Conservation (phyloP, 2,113 vertebrate species). For the Prochilodus magdalenae region DNA sequence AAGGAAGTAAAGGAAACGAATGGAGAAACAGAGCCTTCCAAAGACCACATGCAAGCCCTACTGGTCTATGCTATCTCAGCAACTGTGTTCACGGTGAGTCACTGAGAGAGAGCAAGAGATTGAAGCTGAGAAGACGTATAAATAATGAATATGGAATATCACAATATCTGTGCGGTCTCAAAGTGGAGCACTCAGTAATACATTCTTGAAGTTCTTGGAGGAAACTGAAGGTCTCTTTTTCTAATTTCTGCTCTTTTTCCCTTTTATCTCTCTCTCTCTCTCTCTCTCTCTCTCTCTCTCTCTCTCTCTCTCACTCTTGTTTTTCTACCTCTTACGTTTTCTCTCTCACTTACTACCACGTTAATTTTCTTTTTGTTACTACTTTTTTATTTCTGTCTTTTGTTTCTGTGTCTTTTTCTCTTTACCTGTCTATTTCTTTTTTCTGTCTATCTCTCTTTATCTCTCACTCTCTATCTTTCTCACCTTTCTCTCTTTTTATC, state of each 20-base stretch:
- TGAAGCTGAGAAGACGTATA: neutral
- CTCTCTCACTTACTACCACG: too few species aligned
- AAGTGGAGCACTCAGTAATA: neutral
- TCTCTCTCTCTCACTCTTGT: too few species aligned
- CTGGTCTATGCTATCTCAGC: slow-evolving; percentile 92
- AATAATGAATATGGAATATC: slow-evolving; percentile 1
- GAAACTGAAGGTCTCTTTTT: neutral
- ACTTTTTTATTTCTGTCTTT: neutral
- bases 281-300: neutral
- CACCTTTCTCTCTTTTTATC: neutral
- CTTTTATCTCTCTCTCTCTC: neutral
- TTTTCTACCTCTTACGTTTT: neutral
- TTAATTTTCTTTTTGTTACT: neutral
- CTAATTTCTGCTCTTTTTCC: neutral
- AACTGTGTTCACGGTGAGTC: slow-evolving; percentile 90
- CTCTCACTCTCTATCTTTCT: neutral
- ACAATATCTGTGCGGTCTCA: neutral
- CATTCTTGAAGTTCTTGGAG: neutral
- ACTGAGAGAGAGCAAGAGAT: neutral
- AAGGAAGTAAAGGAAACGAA: slow-evolving; percentile 78
- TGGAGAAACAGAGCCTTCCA: slow-evolving; percentile 78
- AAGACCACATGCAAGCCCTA: slow-evolving; percentile 87
- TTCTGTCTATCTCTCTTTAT: neutral
- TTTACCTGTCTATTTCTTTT: neutral
- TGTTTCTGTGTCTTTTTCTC: neutral